These are phyloP conservation scores for Tetrao urogallus DNA, from an alignment of 2,113 vertebrate genomes.

Conservation along the genomic window DNA sequence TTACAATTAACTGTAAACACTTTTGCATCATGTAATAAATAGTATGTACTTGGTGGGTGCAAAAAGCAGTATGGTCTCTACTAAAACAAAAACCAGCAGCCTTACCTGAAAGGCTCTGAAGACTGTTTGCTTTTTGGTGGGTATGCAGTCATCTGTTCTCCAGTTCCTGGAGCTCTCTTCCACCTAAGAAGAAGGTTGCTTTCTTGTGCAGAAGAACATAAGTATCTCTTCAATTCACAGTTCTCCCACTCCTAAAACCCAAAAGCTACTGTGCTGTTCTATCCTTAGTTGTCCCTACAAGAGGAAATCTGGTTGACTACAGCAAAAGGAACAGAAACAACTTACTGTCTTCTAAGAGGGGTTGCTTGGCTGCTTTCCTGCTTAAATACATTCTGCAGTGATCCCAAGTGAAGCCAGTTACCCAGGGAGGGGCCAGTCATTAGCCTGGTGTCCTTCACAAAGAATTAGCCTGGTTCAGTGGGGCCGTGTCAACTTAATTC, in stretches of 20 bases:
- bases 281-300: too few species aligned
- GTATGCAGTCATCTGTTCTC: not conserved
- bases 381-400: not conserved
- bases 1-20: not conserved
- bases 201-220: accelerated
- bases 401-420: not conserved
- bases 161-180: not conserved
- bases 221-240: not conserved
- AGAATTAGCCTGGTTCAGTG: not conserved
- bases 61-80: not conserved
- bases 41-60: not conserved
- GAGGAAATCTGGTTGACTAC: accelerated
- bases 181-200: accelerated
- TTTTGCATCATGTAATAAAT: not conserved
- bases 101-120: not conserved
- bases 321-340: accelerated
- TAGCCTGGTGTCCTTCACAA: not conserved
- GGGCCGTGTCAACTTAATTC: not conserved
- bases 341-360: accelerated
- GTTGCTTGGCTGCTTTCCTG: accelerated
- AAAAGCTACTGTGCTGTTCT: accelerated
- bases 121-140: not conserved
- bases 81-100: not conserved
- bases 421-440: not conserved
- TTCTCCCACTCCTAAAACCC: accelerated